Base-by-base conservation (phyloP, 2,113 vertebrate species). In the Cacatua alba region DNA sequence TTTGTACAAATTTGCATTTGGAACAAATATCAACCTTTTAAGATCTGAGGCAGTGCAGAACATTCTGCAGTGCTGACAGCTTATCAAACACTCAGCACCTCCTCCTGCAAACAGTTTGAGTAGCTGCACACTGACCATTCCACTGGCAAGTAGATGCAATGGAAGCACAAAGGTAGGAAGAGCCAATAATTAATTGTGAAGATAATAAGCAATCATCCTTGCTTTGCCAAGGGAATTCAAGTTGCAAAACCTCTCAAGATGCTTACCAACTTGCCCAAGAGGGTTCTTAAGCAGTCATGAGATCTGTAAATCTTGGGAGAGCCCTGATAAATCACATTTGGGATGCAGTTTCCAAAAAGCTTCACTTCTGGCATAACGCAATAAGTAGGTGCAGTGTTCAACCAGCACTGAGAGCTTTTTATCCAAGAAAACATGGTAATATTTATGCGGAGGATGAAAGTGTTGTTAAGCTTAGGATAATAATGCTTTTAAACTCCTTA, bases 401-500 rank as follows among this genome's bases (percentile, higher is more conserved):
- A 82, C 18, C 65, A 88, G 39, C 11, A 52, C 5, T 24, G 80
- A 86, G 70, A 86, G 77, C 77, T 91, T 88, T 82, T 94, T 71
- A 94, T 48, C 93, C 83, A 52, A 6, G 77, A 94, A 93, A 97
- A 83, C 23, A 84, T 57, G 52, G 14, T 72, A 92, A 88, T 93
- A 94, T 94, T 96, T 94, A 91, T 85, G 92, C 93, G 52, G 23
- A 71, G 14, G 69, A 91, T 83, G 39, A n/a, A 86, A 81, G 65
- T 68, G 88, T 69, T 84, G 69, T 90, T 88, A 96, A 82, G 88
- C 83, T 95, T 20, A 75, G 0, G 0, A 44, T 93, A 92, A 90
- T 93, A 96, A 94, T 87, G 77, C 91, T 92, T 94, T 94, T 76
- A 96, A 94, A 87, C 67, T 92, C 52, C 70, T 88, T 48, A 59